A percentile compares a stretch with the other conserved stretches of the same genome.
These are phyloP conservation scores for Oreohelix idahoensis DNA, from an alignment of 1,140 invertebrate species.

Conservation along the genomic window DNA sequence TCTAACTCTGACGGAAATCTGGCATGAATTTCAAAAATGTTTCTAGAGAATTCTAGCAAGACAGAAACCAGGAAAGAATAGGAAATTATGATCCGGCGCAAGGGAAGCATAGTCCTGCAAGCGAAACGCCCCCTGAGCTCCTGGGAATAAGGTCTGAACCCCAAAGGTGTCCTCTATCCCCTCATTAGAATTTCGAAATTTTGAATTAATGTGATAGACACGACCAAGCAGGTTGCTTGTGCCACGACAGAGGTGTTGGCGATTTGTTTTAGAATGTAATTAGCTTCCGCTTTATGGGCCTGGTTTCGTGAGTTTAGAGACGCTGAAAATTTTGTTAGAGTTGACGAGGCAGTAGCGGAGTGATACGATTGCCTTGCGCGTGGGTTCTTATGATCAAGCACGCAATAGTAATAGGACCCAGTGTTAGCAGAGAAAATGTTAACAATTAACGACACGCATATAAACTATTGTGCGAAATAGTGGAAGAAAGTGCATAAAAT, in stretches of 20 bases:
- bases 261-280: slow-evolving; percentile 2
- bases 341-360: neutral
- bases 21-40: neutral
- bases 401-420: too few species aligned
- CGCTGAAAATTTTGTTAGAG: neutral
- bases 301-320: neutral
- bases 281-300: neutral
- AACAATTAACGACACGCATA: too few species aligned
- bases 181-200: slow-evolving; percentile 20
- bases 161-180: neutral
- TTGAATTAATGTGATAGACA: slow-evolving; percentile 5
- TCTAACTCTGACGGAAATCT: neutral
- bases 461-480: too few species aligned
- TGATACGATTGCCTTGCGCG: neutral
- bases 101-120: neutral
- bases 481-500: too few species aligned
- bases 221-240: neutral
- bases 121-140: neutral
- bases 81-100: neutral
- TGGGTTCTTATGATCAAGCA: neutral
- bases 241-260: neutral
- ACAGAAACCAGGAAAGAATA: neutral
- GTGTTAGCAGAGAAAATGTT: too few species aligned
- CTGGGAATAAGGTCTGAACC: neutral
- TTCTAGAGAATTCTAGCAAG: neutral